phyloP scores from a whole-genome alignment of 2,113 vertebrate species.

The Carollia perspicillata region DNA sequence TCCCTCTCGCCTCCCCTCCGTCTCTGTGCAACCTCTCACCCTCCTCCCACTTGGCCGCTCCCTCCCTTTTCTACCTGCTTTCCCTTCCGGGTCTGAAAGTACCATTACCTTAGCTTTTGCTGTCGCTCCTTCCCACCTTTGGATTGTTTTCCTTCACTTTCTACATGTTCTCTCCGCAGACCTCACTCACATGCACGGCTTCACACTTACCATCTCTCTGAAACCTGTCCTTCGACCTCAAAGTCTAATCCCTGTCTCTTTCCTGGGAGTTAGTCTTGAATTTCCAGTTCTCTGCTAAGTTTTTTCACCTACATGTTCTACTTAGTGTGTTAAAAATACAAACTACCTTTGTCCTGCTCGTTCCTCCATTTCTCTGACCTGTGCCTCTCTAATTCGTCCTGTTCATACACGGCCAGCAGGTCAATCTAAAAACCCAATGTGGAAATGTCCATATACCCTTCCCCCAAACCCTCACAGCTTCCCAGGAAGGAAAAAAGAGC shows the following conservation, averaged over 20 bases:
- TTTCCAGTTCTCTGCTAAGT: neutral
- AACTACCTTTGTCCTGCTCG: neutral
- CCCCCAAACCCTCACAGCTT: neutral
- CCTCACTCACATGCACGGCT: rapidly evolving
- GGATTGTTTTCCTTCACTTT: neutral
- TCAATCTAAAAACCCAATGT: neutral
- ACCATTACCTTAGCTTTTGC: neutral
- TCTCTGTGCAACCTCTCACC: neutral
- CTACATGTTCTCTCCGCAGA: neutral
- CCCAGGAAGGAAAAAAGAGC: too few relatives aligned
- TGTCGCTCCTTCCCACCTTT: neutral
- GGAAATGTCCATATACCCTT: neutral
- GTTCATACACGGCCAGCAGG: rapidly evolving
- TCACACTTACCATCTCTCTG: neutral
- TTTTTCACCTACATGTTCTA: neutral
- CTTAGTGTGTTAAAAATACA: neutral
- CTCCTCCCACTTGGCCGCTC: too few relatives aligned
- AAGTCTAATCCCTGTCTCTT: neutral
- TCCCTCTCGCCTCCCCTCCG: too few relatives aligned
- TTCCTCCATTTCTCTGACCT: neutral
- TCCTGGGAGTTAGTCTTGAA: neutral
- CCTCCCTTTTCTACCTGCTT: neutral
- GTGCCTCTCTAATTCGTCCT: neutral
- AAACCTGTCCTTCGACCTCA: neutral
- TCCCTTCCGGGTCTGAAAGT: neutral